Base-by-base conservation (phyloP, 2,888 invertebrate genomes). In the Hydraecia micacea region DNA sequence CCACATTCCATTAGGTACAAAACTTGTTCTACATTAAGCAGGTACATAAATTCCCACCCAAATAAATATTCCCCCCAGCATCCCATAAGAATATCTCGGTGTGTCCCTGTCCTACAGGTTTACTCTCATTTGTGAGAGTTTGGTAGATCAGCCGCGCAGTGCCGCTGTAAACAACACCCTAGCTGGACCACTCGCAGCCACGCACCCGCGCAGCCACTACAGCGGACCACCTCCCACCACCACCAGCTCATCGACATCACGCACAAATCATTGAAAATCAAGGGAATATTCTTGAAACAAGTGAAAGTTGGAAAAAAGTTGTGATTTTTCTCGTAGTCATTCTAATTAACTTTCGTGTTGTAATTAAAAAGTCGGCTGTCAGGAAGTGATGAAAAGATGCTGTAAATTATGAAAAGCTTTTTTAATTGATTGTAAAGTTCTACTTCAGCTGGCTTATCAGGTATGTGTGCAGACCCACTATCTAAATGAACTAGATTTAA, bases 41-140 rank as follows among this genome's bases (percentile, higher is more conserved):
- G n/a, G 9, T 36, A 9, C 25, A 4, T 65, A 39, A 67, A 71
- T n/a, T n/a, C 39, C 6, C 11, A 4, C 2, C 9, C 28, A 49
- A 46, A 39, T 1, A 28, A 21, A 13, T 15, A 8, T 15, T 63
- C 7, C 2, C 8, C 58, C 1, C 68, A 39, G 32, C 39, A 77
- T 39, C 49, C 58, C 49, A 6, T 5, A 8, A 28, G 21, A 62
- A 55, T 25, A n/a, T 15, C 85, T 39, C 85, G 21, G 80, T 81
- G 80, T 85, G 69, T 62, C 85, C 18, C 79, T 28, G 11, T 5
- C 66, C 75, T 49, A 55, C 8, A 42, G 72, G 73, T 87, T 87
- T 87, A 89, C 92, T 91, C 91, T 91, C 90, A 77, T 69, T 63
- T 80, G 87, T 82, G 92, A 91, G 91, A 92, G 91, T 92, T 90